Conservation (phyloP, 1,140 invertebrate genomes). For the Pararge aegeria region DNA sequence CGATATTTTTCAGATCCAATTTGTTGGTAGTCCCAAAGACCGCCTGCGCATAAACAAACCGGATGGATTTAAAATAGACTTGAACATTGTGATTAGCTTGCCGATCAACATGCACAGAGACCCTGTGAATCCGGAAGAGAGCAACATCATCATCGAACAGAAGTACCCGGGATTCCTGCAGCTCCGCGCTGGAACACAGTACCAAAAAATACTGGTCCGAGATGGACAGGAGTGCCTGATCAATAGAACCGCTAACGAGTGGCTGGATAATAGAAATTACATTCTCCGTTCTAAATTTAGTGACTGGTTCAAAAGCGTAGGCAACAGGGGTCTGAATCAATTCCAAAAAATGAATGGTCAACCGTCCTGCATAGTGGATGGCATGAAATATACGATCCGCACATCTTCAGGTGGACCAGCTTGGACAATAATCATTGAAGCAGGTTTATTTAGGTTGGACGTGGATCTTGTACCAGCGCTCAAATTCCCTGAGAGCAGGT, state of each 20-base stretch:
- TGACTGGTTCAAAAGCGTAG: slow-evolving; percentile 65
- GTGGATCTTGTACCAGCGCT: slow-evolving; percentile 75
- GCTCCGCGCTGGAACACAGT: slow-evolving; percentile 49
- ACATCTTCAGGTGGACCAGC: slow-evolving; percentile 70
- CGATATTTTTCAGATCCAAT: slow-evolving; percentile 68
- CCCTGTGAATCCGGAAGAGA: slow-evolving; percentile 25
- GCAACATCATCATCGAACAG: slow-evolving; percentile 50
- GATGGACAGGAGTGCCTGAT: slow-evolving; percentile 40
- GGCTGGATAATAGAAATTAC: slow-evolving; percentile 49
- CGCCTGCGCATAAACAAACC: slow-evolving; percentile 76
- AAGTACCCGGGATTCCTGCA: slow-evolving; percentile 46
- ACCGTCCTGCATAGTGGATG: slow-evolving; percentile 27
- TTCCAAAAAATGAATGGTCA: slow-evolving; percentile 19
- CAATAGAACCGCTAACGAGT: slow-evolving; percentile 48
- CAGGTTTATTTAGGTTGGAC: slow-evolving; percentile 41
- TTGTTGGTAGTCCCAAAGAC: slow-evolving; percentile 80
- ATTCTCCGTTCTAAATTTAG: slow-evolving; percentile 61
- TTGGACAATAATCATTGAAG: slow-evolving; percentile 59
- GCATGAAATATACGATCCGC: slow-evolving; percentile 37
- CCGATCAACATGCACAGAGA: slow-evolving; percentile 43
- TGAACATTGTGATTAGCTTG: slow-evolving; percentile 75
- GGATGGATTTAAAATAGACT: slow-evolving; percentile 80
- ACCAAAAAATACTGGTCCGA: slow-evolving; percentile 37
- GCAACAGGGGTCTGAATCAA: slow-evolving; percentile 42
- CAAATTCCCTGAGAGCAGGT: slow-evolving; percentile 52